Percentiles rank a stretch among this genome's conserved stretches.
Evolutionary conservation across 2,888 invertebrate species (phyloP).

Genomic region (Sepiola atlantica): DNA sequence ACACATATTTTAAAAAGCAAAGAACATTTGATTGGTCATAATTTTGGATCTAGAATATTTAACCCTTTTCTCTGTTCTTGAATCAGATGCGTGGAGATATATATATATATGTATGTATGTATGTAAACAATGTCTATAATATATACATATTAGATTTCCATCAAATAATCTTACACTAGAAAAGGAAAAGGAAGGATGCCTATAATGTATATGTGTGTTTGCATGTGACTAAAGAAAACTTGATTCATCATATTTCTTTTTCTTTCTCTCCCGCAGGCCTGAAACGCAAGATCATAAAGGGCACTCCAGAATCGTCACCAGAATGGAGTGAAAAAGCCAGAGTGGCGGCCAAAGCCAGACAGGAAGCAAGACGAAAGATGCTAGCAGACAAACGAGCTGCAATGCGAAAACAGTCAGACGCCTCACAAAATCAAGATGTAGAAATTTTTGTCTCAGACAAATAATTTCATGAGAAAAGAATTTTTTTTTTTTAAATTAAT

Average conservation of each 20-base stretch:
- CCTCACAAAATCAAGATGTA: slow-evolving; percentile 53
- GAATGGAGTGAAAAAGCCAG: slow-evolving; percentile 65
- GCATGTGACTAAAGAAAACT: background rate
- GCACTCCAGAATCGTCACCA: slow-evolving; percentile 68
- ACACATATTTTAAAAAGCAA: too few species aligned
- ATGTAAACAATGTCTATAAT: background rate
- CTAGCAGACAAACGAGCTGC: slow-evolving; percentile 83
- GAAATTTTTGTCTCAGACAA: slow-evolving; percentile 58
- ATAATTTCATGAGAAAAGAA: background rate
- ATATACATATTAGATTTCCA: background rate
- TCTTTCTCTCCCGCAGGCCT: slow-evolving; percentile 57
- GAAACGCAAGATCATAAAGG: slow-evolving; percentile 62
- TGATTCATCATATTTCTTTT: background rate
- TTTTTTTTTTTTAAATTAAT: background rate
- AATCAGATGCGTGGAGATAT: background rate
- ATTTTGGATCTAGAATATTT: background rate
- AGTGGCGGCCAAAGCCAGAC: slow-evolving; percentile 73
- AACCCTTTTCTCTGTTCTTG: background rate
- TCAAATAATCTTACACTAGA: background rate
- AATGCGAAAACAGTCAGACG: slow-evolving; percentile 65
- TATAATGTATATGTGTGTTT: background rate
- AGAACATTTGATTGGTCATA: background rate
- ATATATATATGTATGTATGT: background rate
- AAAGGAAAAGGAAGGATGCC: background rate
- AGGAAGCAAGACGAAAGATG: slow-evolving; percentile 85